Evolutionary conservation across 2,113 vertebrate species (phyloP), one percentile per base, ranked within the genome.

Genomic region (Charina bottae): DNA sequence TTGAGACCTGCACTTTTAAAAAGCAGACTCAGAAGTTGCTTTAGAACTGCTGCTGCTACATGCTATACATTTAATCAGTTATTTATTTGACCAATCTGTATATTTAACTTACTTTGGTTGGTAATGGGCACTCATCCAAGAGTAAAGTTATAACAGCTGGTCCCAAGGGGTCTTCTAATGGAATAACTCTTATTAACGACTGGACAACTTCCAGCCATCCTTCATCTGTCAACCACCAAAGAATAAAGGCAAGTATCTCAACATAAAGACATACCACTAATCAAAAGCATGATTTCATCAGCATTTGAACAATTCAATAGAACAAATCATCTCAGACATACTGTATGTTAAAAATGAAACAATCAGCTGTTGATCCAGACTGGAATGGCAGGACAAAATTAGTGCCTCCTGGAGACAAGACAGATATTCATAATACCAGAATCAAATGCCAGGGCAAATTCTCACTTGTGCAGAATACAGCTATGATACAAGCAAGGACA

Each of bases 131-230:
- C 96, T 99, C 99, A 64, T 99, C 99, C 92, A 99, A 96, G 0
- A 99, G 97, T 10, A 99, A 98, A 0, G 99, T 99, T 97, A 99
- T 99, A 91, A 99, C 99, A 97, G 99, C 99, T 93, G 99, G 99
- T 95, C 99, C 99, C 96, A 99, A 93, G 3, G 99, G 99, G 97
- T 99, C 99, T 96, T 99, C 99, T 97, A 99, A 96, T 86, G 99
- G 99, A 97, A 99, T 99, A 96, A 99, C 99, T 97, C 99, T 98
- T 95, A 99, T 99, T 96, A 99, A 97, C 95, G 99, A 99, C 13
- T 99, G 99, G 94, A 99, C 99, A 95, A 99, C 99, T 94, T 99
- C 99, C 95, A 99, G 96, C 99, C 99, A 99, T 93, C 99, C 99
- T 94, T 99, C 99, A 98, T 99, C 99, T 99, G 96, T 92, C 90